Evolutionary conservation across 2,113 vertebrate genomes (phyloP).

Genomic region (Pollachius pollachius): DNA sequence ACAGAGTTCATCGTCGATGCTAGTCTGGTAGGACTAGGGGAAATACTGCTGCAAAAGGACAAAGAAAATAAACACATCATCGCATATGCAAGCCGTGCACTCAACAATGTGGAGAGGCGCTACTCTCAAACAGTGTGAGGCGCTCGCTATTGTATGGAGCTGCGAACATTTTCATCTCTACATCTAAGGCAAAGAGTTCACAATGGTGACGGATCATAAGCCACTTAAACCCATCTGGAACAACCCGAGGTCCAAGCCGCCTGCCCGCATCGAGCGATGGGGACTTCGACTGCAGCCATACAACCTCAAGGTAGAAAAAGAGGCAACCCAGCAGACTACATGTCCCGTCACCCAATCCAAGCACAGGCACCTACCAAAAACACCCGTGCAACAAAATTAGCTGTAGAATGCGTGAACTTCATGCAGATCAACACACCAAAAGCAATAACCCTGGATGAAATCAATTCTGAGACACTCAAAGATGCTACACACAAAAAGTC

Average conservation of each 20-base stretch:
- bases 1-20: background rate
- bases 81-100: slow-evolving; percentile 15
- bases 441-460: background rate
- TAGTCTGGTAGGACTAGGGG: slow-evolving; percentile 1
- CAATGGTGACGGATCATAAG: slow-evolving; percentile 21
- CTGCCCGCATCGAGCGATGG: no score
- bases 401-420: slow-evolving; percentile 25
- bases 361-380: no score
- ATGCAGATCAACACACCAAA: no score
- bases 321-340: slow-evolving; percentile 15
- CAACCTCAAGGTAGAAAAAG: no score
- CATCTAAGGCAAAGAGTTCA: slow-evolving; percentile 3
- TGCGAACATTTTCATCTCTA: slow-evolving; percentile 12
- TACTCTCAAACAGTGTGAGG: slow-evolving; percentile 14
- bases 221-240: slow-evolving; percentile 11
- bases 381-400: background rate
- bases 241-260: no score
- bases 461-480: slow-evolving; percentile 21
- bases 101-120: slow-evolving; percentile 7
- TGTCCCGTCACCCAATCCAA: slow-evolving; percentile 1
- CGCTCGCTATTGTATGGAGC: slow-evolving; percentile 4
- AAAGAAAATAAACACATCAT: slow-evolving; percentile 7
- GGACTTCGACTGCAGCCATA: background rate
- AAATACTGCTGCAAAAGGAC: slow-evolving; percentile 20
- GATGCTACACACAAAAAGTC: slow-evolving; percentile 16